Conservation (phyloP, 2,797 vertebrate genomes). For the Falco rusticolus region DNA sequence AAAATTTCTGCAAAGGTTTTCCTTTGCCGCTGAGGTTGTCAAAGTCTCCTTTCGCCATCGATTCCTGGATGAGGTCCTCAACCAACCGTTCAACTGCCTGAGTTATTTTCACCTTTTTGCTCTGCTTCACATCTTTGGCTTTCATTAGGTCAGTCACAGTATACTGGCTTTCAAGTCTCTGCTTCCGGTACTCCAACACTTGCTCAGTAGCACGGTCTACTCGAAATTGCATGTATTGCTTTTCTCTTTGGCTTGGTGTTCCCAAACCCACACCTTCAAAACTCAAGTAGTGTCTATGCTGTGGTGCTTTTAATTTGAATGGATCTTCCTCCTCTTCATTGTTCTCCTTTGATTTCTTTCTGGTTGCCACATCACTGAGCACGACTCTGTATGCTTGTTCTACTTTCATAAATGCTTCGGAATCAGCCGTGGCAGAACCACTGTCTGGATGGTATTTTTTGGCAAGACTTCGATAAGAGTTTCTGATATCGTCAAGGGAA, state of each 20-base stretch:
- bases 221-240: conserved; percentile 89
- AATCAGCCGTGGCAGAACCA: conserved; percentile 80
- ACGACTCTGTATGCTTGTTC: conserved; percentile 89
- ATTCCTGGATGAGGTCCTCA: conserved; percentile 96
- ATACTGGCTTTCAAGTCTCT: conserved; percentile 80
- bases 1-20: conserved; percentile 91
- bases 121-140: conserved; percentile 84
- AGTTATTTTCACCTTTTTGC: conserved; percentile 89
- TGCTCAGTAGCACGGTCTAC: conserved; percentile 88
- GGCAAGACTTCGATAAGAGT: conserved; percentile 86
- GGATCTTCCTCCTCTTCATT: conserved; percentile 78
- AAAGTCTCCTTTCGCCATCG: conserved; percentile 95
- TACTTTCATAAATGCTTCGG: conserved; percentile 82
- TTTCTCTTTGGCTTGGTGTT: conserved; percentile 91
- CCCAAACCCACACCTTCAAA: conserved; percentile 91
- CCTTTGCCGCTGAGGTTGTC: conserved; percentile 91
- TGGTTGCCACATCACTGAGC: conserved; percentile 76
- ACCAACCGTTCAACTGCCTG: conserved; percentile 94
- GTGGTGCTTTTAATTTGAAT: conserved; percentile 76
- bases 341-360: background rate
- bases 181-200: conserved; percentile 87
- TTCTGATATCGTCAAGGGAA: conserved; percentile 83
- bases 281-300: conserved; percentile 94
- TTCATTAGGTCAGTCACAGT: conserved; percentile 77
- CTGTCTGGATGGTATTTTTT: conserved; percentile 94